Percentiles rank a stretch among this genome's conserved stretches.
Conservation (phyloP, 1,140 invertebrate species). For the Lepidurus apus region DNA sequence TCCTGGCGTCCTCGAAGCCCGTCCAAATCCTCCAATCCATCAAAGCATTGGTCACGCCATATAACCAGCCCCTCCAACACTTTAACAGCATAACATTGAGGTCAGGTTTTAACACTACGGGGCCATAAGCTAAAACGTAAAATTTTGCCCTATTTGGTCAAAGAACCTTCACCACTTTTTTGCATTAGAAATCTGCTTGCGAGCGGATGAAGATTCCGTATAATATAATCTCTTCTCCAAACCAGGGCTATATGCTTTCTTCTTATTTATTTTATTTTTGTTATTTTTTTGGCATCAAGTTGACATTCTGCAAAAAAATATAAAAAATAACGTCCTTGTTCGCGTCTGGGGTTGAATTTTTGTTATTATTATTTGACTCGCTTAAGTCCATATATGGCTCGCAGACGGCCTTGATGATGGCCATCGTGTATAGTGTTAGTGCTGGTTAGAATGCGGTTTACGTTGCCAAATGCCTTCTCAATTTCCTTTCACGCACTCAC, state of each 20-base stretch:
- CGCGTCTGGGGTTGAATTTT: not conserved
- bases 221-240: too few species aligned
- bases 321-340: not conserved
- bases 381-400: not conserved
- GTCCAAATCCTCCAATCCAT: not conserved
- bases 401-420: conserved; percentile 13
- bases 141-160: not conserved
- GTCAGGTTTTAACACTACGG: not conserved
- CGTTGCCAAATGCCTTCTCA: conserved; percentile 14
- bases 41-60: conserved; percentile 11
- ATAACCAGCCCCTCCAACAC: not conserved
- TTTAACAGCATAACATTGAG: not conserved
- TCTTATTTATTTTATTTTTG: too few species aligned
- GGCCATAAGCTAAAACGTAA: not conserved
- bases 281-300: not conserved
- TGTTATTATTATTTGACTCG: conserved; percentile 1
- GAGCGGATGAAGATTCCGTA: not conserved
- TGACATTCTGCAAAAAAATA: not conserved
- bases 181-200: not conserved
- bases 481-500: not conserved
- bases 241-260: too few species aligned
- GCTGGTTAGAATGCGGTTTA: conserved; percentile 18
- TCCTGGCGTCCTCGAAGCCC: not conserved
- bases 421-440: not conserved
- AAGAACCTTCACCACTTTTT: not conserved